Percentiles rank a stretch among this genome's conserved stretches.
phyloP scores from a whole-genome alignment of 1,140 invertebrate species.

The Anoplophora glabripennis region DNA sequence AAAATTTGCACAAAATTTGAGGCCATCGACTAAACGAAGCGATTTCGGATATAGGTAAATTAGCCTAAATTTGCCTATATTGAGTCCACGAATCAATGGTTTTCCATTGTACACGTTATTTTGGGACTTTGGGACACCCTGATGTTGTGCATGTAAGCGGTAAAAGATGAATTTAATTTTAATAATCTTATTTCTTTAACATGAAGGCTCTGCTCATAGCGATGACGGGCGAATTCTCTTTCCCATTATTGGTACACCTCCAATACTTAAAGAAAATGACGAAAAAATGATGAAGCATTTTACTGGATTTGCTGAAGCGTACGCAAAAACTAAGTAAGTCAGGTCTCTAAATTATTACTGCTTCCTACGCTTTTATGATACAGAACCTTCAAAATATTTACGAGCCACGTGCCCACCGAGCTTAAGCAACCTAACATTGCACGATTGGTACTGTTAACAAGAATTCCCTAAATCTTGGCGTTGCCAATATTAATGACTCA shows the following conservation, averaged over 20 bases:
- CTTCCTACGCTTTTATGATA: neutral
- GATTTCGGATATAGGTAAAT: no score
- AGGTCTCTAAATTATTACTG: neutral
- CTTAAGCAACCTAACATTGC: neutral
- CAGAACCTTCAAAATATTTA: neutral
- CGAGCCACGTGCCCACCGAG: neutral
- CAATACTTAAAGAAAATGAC: slow-evolving; percentile 10
- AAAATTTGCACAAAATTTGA: no score
- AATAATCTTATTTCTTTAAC: neutral
- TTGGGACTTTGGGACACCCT: neutral
- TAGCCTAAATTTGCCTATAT: no score
- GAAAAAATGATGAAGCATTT: slow-evolving; percentile 26
- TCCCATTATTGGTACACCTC: slow-evolving; percentile 13
- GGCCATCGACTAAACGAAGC: no score
- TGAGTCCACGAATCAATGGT: no score
- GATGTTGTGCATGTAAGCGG: no score
- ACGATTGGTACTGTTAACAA: no score
- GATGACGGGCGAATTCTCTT: slow-evolving; percentile 22
- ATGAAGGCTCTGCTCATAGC: slow-evolving; percentile 19
- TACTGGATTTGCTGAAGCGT: slow-evolving; percentile 16
- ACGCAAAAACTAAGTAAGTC: slow-evolving; percentile 23
- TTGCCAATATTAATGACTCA: no score
- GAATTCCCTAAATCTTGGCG: no score
- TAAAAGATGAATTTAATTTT: no score
- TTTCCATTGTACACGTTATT: no score